phyloP scores from a whole-genome alignment of 2,888 invertebrate species.

The Abrostola tripartita region DNA sequence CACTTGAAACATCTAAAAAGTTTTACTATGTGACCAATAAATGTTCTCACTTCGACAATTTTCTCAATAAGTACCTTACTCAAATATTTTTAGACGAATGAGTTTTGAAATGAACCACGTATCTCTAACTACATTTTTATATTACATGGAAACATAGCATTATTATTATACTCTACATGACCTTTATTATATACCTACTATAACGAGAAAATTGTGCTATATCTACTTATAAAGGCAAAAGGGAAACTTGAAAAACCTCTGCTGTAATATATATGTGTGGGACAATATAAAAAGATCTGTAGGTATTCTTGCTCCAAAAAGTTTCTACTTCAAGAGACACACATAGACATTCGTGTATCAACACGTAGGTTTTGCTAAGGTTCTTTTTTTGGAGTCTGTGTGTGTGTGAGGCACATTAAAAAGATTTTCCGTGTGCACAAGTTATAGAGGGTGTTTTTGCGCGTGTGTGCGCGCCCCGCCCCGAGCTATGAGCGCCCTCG shows the following conservation, averaged over 20 bases:
- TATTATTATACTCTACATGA: conserved; percentile 19
- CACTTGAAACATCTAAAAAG: too few relatives aligned
- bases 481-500: conserved; percentile 78
- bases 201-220: conserved; percentile 11
- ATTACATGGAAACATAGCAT: too few relatives aligned
- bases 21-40: too few relatives aligned
- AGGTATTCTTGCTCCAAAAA: conserved; percentile 37
- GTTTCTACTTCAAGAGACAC: conserved; percentile 34
- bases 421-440: conserved; percentile 49
- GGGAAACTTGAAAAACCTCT: conserved; percentile 28
- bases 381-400: conserved; percentile 17
- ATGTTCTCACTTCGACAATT: too few relatives aligned
- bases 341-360: conserved; percentile 4
- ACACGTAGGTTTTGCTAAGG: conserved; percentile 23
- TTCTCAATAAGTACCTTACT: too few relatives aligned
- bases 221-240: conserved; percentile 20
- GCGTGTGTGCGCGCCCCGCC: conserved; percentile 75
- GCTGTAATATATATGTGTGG: conserved; percentile 29
- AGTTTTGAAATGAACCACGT: too few relatives aligned
- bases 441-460: conserved; percentile 49
- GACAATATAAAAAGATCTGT: conserved; percentile 43
- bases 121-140: too few relatives aligned
- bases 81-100: too few relatives aligned
- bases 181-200: conserved; percentile 25
- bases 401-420: conserved; percentile 22